Percentiles rank a stretch among this genome's conserved stretches.
Evolutionary conservation across 92 coral and sea anemone species (phyloP).

Genomic region (Epizoanthus rinbou): DNA sequence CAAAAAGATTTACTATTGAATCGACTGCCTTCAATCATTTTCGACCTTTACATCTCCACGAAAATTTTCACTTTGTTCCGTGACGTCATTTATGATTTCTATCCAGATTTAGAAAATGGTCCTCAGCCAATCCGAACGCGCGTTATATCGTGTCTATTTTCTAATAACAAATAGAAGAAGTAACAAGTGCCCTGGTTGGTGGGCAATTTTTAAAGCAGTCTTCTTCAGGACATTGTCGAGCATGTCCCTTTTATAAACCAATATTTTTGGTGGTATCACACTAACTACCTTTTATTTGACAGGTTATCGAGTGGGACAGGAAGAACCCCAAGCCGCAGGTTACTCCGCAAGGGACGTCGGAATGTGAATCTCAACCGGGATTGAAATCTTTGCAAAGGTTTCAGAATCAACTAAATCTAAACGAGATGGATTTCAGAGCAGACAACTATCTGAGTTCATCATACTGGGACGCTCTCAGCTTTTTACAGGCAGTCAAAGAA

Average conservation of each 20-base stretch:
- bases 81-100: too few species aligned
- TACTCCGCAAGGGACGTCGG: neutral
- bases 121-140: too few species aligned
- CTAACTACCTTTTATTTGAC: neutral
- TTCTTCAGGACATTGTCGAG: too few species aligned
- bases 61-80: too few species aligned
- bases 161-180: too few species aligned
- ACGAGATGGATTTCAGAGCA: constrained; percentile 73
- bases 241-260: neutral
- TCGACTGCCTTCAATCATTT: too few species aligned
- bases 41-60: too few species aligned
- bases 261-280: neutral
- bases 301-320: constrained; percentile 62
- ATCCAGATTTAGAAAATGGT: too few species aligned
- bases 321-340: constrained; percentile 24
- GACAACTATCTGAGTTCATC: constrained; percentile 91
- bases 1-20: too few species aligned
- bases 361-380: neutral
- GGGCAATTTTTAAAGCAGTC: too few species aligned
- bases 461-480: constrained; percentile 93
- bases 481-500: constrained; percentile 65
- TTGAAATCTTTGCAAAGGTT: constrained; percentile 9
- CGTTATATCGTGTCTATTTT: too few species aligned
- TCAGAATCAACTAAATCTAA: constrained; percentile 50
- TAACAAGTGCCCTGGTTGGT: too few species aligned